These are phyloP conservation scores for Uloborus plumipes DNA, from an alignment of 2,888 invertebrate genomes.

Conservation along the genomic window DNA sequence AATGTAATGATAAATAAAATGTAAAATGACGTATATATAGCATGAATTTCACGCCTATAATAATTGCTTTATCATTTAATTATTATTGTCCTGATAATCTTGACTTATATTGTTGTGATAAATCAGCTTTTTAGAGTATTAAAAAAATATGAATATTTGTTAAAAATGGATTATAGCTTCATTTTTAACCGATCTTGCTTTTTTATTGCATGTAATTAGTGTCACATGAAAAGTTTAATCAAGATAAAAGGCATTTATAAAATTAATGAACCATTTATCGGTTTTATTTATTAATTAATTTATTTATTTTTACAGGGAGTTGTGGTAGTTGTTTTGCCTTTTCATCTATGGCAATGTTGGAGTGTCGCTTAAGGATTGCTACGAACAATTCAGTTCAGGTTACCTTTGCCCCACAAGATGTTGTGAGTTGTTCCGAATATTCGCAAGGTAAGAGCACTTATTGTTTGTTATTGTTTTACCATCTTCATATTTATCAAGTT, in stretches of 20 bases:
- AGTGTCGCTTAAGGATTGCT: constrained; percentile 72
- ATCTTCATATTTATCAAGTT: not conserved
- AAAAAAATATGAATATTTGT: no score
- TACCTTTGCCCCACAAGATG: constrained; percentile 73
- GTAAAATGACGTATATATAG: no score
- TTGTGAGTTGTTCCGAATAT: constrained; percentile 73
- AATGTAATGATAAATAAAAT: no score
- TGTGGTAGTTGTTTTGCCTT: constrained; percentile 75
- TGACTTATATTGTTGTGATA: no score
- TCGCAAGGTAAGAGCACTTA: constrained; percentile 72
- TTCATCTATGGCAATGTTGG: constrained; percentile 73
- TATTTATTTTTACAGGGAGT: constrained; percentile 68
- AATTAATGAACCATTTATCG: no score
- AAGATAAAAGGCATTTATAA: no score
- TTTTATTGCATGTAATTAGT: not conserved
- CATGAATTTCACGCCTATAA: no score
- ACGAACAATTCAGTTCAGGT: constrained; percentile 72
- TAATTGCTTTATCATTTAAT: no score
- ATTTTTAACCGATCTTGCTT: not conserved
- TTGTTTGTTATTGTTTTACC: not conserved
- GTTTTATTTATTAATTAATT: not conserved
- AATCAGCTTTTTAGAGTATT: no score
- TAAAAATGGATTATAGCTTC: not conserved
- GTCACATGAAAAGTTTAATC: no score
- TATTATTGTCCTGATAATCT: no score